Base-by-base conservation (phyloP, 2,888 invertebrate genomes). In the Aphrophora alni region DNA sequence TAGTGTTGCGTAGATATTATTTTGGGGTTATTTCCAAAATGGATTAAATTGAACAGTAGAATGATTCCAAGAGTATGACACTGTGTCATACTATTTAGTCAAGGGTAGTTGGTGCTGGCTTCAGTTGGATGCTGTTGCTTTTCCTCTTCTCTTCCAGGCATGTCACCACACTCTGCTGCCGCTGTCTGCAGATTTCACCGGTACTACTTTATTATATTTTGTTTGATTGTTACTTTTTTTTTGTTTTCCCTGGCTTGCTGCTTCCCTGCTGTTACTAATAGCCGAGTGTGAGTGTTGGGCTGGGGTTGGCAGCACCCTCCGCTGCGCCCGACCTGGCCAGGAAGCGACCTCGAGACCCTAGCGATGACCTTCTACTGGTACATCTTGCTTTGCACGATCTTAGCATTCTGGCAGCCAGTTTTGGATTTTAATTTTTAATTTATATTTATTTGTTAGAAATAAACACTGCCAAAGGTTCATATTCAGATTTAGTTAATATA, bases 311-410 rank as follows among this genome's bases (percentile, higher is more conserved):
- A 75, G 81, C 72, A 28, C 76, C 77, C 82, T 81, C 83, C 84
- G 83, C 85, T 83, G 84, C 84, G 83, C 80, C 80, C 83, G 83
- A 83, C 80, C 84, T 82, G 81, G 78, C 77, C 78, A 97, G 97
- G 95, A 97, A 97, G 94, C 96, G 97, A 92, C 94, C 96, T 92
- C 94, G 93, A 88, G 93, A 94, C 90, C 90, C 92, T 89, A 93
- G 93, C 91, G 94, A 94, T 91, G 95, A 95, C 92, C 92, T 95
- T 92, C 93, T 97, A 95, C 96, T 97, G 97, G 97, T 97, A 97
- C 94, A 91, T 88, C 90, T 89, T 89, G 90, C 91, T 91, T 92
- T 92, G 92, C 92, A 92, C 92, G 92, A 72, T 69, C 69, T 90
- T 88, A 87, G 88, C 89, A 88, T 89, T 82, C 68, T 82, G 80